Conservation (phyloP, 1,140 invertebrate genomes). For the Phymastichus coffea region DNA sequence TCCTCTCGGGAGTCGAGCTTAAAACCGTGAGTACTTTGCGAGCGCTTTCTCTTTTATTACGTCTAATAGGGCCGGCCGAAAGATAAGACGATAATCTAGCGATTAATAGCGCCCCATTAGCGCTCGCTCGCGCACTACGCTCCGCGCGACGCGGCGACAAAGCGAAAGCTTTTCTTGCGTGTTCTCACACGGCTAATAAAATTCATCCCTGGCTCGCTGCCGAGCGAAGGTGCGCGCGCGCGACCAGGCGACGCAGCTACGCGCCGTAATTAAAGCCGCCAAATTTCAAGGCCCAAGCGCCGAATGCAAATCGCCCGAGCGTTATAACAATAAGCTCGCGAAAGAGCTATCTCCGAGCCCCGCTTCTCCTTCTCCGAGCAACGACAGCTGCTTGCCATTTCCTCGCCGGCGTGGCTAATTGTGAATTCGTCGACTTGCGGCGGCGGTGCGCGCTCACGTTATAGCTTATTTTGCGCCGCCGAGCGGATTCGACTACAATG, state of each 20-base stretch:
- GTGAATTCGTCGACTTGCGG: conserved; percentile 18
- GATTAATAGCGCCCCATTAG: conserved; percentile 27
- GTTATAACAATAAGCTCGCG: conserved; percentile 26
- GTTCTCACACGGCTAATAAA: conserved; percentile 20
- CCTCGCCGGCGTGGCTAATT: conserved; percentile 21
- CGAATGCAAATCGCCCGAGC: conserved; percentile 26
- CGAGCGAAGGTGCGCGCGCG: neutral
- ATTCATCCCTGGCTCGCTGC: conserved; percentile 7
- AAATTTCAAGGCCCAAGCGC: conserved; percentile 27
- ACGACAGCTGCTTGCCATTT: conserved; percentile 19
- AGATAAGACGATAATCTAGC: conserved; percentile 28
- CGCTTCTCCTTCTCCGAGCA: no score
- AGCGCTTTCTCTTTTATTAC: conserved; percentile 23
- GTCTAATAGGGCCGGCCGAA: conserved; percentile 7
- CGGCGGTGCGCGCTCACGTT: no score
- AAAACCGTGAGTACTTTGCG: conserved; percentile 18
- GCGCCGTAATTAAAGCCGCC: conserved; percentile 26
- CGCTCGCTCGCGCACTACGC: no score
- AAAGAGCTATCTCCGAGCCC: no score
- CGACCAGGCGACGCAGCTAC: conserved; percentile 12
- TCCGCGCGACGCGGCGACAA: conserved; percentile 2
- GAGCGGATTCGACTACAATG: no score
- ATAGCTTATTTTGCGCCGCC: no score
- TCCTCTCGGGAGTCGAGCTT: conserved; percentile 13
- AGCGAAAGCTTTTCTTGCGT: neutral